phyloP scores from a whole-genome alignment of 2,888 invertebrate genomes.

The Apodemia mormo region DNA sequence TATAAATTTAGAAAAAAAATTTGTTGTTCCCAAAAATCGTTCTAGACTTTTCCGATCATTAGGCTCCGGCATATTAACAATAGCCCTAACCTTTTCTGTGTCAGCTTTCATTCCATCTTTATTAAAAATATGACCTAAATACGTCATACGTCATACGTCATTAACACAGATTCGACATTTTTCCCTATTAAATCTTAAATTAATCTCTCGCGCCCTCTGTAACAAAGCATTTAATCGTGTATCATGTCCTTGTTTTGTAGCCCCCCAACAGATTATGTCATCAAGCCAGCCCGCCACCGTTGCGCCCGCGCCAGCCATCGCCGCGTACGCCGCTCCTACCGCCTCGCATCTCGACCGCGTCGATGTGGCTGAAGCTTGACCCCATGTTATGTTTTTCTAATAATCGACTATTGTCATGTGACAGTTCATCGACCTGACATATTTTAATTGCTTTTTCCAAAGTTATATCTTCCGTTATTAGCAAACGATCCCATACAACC shows the following conservation, averaged over 20 bases:
- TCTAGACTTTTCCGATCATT: constrained; percentile 31
- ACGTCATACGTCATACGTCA: constrained; percentile 36
- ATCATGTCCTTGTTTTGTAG: no score
- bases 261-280: no score
- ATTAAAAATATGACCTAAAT: no score
- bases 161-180: constrained; percentile 25
- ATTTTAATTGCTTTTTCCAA: constrained; percentile 29
- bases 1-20: no score
- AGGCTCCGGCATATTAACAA: constrained; percentile 33
- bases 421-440: no score
- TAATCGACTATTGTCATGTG: no score
- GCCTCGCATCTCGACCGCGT: no score
- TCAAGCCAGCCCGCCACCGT: no score
- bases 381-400: neutral
- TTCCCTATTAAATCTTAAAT: constrained; percentile 24
- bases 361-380: neutral
- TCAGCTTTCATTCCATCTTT: constrained; percentile 36
- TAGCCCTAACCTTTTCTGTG: constrained; percentile 31
- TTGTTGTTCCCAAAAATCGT: constrained; percentile 33
- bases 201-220: constrained; percentile 28
- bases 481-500: no score
- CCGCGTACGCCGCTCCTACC: no score
- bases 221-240: constrained; percentile 25
- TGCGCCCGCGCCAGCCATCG: no score
- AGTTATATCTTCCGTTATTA: constrained; percentile 28